Evolutionary conservation across 2,797 vertebrate genomes (phyloP), one percentile per base, ranked within the genome.

Genomic region (Smutsia gigantea): DNA sequence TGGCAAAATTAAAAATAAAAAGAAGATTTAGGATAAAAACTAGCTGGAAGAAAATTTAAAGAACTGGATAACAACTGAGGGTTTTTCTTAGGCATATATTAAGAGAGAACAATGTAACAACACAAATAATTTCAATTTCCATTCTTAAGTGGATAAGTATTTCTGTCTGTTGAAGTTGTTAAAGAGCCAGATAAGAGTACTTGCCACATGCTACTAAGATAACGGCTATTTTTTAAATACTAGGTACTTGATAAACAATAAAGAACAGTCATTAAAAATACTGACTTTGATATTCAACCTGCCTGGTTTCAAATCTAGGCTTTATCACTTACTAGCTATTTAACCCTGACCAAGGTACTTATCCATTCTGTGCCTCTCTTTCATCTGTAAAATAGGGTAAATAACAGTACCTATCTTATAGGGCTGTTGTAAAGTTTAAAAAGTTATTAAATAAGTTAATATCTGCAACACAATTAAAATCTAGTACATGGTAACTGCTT

Each of bases 171-270:
- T n/a, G 2, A 97, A 77, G 10, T 17, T 42, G 77, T 90, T 75
- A 74, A 75, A 87, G 87, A 23, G 71, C 17, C 66, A 59, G 53
- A 88, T 5, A n/a, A 57, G 34, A 61, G 5, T 19, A 87, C 37
- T 27, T 89, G 83, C 21, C 78, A 37, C 4, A 42, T 86, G 64
- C n/a, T 83, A 46, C 89, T n/a, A 82, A 85, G 23, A 2, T 29
- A 96, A 96, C 5, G 59, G 49, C 27, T 89, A 12, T 75, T 90
- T 85, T 72, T 37, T 25, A 79, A 93, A 69, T 78, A 87, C 83
- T 1, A 95, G 31, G 34, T 25, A 49, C 5, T 57, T 71, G 59
- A 87, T 42, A 87, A 46, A 6, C 51, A 69, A 42, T 77, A 89
- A 89, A 88, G 21, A 13, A 27, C 1, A 53, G 83, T 37, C 19